Base-by-base conservation (phyloP, 30 jellyfish, hydroid and myxozoan species). In the Turritopsis rubra region DNA sequence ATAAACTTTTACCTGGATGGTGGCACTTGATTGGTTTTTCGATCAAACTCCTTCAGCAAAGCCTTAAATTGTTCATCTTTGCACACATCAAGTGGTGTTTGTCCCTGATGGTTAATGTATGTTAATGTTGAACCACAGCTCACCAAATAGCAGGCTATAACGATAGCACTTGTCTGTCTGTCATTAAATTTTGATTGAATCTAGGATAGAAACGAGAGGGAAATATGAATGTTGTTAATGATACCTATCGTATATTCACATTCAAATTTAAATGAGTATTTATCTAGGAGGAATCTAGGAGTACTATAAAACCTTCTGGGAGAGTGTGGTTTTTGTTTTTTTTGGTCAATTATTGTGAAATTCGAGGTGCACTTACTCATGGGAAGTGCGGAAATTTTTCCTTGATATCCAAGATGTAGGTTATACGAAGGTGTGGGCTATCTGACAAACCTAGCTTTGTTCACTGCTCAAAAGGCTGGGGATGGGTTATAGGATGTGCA, bases 91-190 rank as follows among this genome's bases (percentile, higher is more conserved):
- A 84, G 52, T 1, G 79, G 72, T 17, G 77, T 53, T 7, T 72
- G 19, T 75, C 90, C 90, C 73, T 52, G 31, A 28, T 84, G 81
- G 85, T 84, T 84, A 19, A 66, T 19, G 52, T 29, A 52, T 24
- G 54, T 8, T 16, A 73, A 21, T 28, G 71, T 52, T 1, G 90
- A 85, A 13, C 90, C 90, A 21, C 22, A n/a, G 28, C 68, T 28
- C 1, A 53, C 68, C 90, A 84, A 60, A 65, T 17, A 84, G 23
- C 90, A 84, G 66, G 90, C 90, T 21, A 75, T 84, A 18, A 80
- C 85, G 20, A 84, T 52, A 53, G 80, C 80, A 29, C 85, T 84
- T 23, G 86, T 85, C 28, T 84, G 71, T 8, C 71, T 71, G 75
- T 73, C 54, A n/a, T 73, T 76, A 75, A 84, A 84, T 41, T 84